Base-by-base conservation (phyloP, 2,888 invertebrate genomes). In the Pimpla rufipes region DNA sequence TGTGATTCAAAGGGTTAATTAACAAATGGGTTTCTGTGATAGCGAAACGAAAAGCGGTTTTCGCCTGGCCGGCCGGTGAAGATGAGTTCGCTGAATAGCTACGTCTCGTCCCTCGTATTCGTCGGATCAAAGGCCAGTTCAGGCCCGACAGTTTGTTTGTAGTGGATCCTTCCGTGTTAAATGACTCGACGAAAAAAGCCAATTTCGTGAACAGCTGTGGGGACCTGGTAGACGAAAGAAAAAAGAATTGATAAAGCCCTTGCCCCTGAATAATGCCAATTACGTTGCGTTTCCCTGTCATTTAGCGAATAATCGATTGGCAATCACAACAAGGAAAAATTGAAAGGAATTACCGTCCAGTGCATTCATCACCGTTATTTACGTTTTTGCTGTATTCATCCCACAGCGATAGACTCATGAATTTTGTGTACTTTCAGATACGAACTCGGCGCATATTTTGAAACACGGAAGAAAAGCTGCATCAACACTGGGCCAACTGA, bases 401-500 rank as follows among this genome's bases (percentile, higher is more conserved):
- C 50, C 35, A 50, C 5, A 45, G 66, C 40, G 29, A 67, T 13
- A 42, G 18, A 45, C 64, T 70, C 10, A 74, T 18, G 29, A 62
- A 52, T 75, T 40, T 37, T 8, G 8, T 73, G 42, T 64, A 0
- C 4, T 79, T 79, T 13, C 70, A 79, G 82, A 70, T 75, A 47
- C 11, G 10, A 11, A 10, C 13, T 35, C 2, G 37, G 29, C 35
- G 6, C 29, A 11, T 0, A 50, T 4, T 3, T 29, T 3, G 10
- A 42, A 6, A 21, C n/a, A 21, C 47, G 2, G 45, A 40, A 67
- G 23, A 80, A 40, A 50, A 13, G 57, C 57, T 21, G 16, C 37
- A 81, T 85, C 82, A 59, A 83, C 75, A 90, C 91, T 91, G 90
- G 90, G 91, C 90, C 88, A 86, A 88, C 87, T 82, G 83, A 76